phyloP scores from a whole-genome alignment of 2,888 invertebrate genomes.

The Diarsia mendica region DNA sequence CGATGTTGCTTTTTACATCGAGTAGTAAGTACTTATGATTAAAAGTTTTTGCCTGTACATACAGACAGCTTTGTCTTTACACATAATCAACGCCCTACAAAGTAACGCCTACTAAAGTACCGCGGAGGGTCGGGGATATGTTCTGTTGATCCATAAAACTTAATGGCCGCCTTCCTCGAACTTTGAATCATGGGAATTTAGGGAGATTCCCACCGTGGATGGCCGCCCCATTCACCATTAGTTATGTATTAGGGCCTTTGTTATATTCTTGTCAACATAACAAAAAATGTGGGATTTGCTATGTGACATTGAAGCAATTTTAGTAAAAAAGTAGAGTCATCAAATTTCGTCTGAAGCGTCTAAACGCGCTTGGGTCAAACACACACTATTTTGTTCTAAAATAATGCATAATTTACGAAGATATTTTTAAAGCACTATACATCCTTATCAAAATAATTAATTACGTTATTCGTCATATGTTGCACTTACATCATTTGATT shows the following conservation, averaged over 20 bases:
- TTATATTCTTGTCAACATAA: neutral
- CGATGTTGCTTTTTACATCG: too few species aligned
- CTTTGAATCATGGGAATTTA: constrained; percentile 31
- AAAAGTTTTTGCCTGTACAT: neutral
- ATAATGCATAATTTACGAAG: too few species aligned
- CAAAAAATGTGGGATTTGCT: neutral
- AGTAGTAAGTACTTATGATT: neutral
- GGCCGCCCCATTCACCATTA: neutral
- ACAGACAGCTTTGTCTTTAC: neutral
- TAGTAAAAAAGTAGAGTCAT: neutral
- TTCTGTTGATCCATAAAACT: constrained; percentile 50
- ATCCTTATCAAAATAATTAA: too few species aligned
- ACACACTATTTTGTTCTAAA: too few species aligned
- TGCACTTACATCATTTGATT: too few species aligned
- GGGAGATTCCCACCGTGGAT: constrained; percentile 22
- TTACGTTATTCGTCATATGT: too few species aligned
- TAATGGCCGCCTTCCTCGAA: constrained; percentile 43
- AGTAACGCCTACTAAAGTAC: constrained; percentile 44
- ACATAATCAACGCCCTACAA: constrained; percentile 32
- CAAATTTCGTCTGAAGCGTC: too few species aligned
- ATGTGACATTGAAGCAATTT: neutral
- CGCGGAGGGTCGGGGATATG: constrained; percentile 7
- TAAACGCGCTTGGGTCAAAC: too few species aligned
- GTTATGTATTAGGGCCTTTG: neutral
- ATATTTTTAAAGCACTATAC: too few species aligned